Evolutionary conservation across 2,888 invertebrate genomes (phyloP), one percentile per base, ranked within the genome.

Genomic region (Platycnemis pennipes): DNA sequence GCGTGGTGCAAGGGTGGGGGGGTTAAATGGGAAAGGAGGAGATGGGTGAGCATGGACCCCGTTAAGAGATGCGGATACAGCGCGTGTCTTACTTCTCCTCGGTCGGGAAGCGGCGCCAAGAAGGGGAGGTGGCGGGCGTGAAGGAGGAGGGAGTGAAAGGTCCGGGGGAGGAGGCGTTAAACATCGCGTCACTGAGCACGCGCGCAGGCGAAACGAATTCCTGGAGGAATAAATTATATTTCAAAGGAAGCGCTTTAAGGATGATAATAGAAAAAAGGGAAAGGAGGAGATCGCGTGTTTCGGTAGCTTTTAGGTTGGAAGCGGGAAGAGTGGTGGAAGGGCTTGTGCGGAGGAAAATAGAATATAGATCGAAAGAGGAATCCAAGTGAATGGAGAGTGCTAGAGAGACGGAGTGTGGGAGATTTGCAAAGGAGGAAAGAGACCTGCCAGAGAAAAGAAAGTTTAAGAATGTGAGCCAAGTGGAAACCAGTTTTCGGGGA

Each of bases 141-240:
- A n/a, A n/a, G 63, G 63, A n/a, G 22, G 22, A 5, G 63, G 63
- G 63, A 63, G n/a, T 26, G 22, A 5, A 26, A 49, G 49, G 49
- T 49, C 11, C 49, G n/a, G 49, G 49, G 63, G n/a, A 63, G n/a
- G 63, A 63, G n/a, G 63, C 26, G 63, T 63, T 63, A 26, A 26
- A 63, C n/a, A 63, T 26, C 63, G 63, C 63, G 63, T 63, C 63
- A 63, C 63, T 63, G 63, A 63, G 63, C 63, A 63, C 63, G 63
- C 63, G 26, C 63, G 63, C 63, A 5, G 63, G 63, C 63, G n/a
- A 63, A 63, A 63, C 26, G 63, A 63, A 26, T 63, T 26, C 63
- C 8, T 26, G 63, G 26, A 63, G 63, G 63, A 63, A 63, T 63
- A 63, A 63, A 63, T 63, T 63, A 26, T 26, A 63, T 63, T 63